Conservation (phyloP, 2,113 vertebrate species). For the Chitala chitala region DNA sequence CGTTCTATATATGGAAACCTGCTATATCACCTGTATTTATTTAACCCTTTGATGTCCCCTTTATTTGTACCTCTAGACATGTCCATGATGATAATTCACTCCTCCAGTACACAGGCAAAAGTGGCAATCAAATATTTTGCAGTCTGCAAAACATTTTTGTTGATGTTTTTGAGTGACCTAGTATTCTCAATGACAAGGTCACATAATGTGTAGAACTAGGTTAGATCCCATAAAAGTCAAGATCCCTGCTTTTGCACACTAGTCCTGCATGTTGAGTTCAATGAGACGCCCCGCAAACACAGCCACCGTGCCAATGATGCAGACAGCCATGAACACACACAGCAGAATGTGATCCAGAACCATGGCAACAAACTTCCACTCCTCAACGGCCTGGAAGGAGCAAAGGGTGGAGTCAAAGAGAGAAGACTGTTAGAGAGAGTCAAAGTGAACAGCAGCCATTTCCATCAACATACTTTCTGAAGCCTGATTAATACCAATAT, state of each 20-base stretch:
- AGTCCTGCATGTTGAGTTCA: slow-evolving; percentile 82
- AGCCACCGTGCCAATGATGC: slow-evolving; percentile 85
- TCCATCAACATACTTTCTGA: neutral
- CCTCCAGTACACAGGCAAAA: neutral
- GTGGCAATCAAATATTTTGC: neutral
- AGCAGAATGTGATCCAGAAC: slow-evolving; percentile 95
- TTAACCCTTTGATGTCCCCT: no score
- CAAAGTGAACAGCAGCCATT: neutral
- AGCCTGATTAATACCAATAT: neutral
- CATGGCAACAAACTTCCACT: slow-evolving; percentile 99
- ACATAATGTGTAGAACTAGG: neutral
- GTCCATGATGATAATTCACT: no score
- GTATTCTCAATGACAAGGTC: neutral
- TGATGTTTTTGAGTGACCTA: neutral
- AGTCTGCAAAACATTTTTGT: neutral
- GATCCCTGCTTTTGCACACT: slow-evolving; percentile 32
- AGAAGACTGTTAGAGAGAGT: neutral
- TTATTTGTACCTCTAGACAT: no score
- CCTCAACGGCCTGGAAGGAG: slow-evolving; percentile 78
- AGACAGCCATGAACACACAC: slow-evolving; percentile 91
- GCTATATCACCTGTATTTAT: no score
- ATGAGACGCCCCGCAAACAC: slow-evolving; percentile 94
- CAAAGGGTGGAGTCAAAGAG: slow-evolving; percentile 11
- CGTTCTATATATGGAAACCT: no score
- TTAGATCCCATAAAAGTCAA: neutral